These are phyloP conservation scores for Microctenopoma stevenorrisi DNA, from an alignment of 2,797 vertebrate genomes.

Conservation along the genomic window DNA sequence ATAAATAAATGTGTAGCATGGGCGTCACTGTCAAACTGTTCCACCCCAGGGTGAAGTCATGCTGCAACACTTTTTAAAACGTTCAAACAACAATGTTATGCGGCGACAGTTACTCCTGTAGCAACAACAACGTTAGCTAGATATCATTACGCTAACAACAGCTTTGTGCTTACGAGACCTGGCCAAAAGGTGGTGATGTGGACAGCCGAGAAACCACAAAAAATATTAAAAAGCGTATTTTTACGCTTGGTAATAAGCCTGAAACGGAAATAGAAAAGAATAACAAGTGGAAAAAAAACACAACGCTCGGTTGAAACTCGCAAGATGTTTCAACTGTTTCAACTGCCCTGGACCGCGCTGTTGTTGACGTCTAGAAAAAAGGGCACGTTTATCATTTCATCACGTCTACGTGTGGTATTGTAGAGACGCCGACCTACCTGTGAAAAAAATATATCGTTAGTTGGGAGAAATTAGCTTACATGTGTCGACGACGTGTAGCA, in stretches of 20 bases:
- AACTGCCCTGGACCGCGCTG: background rate
- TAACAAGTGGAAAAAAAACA: constrained; percentile 3
- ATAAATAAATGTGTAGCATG: too few relatives aligned
- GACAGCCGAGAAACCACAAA: background rate
- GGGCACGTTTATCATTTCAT: rapidly evolving
- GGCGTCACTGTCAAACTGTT: too few relatives aligned
- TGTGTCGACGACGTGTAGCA: background rate
- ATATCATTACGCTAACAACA: too few relatives aligned
- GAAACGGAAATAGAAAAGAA: background rate
- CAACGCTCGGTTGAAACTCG: constrained; percentile 12
- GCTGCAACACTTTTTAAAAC: too few relatives aligned
- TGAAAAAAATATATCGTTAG: background rate
- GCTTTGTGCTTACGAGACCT: too few relatives aligned
- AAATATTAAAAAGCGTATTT: background rate
- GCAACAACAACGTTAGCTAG: too few relatives aligned
- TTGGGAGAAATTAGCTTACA: constrained; percentile 6
- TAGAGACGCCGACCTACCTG: constrained; percentile 37
- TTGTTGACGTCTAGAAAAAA: rapidly evolving
- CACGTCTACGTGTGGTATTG: rapidly evolving
- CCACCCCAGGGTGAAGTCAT: too few relatives aligned
- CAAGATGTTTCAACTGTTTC: background rate
- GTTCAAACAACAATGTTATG: too few relatives aligned
- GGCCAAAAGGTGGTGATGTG: background rate
- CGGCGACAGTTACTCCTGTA: too few relatives aligned
- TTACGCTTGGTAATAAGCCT: too few relatives aligned